phyloP scores from a whole-genome alignment of 2,113 vertebrate species.

The Casuarius casuarius region DNA sequence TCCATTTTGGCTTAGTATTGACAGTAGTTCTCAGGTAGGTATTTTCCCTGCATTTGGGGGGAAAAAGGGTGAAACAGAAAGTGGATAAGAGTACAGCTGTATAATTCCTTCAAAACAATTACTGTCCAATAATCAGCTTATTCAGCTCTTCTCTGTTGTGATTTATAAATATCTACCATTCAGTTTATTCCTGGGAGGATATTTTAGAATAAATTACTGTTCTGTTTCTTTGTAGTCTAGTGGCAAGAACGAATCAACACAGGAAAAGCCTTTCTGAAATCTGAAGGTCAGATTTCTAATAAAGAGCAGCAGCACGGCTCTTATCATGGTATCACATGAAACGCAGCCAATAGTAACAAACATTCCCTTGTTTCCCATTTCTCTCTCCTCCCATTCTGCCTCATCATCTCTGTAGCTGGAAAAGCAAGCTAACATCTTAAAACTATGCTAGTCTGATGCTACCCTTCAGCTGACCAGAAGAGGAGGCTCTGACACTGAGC shows the following conservation, averaged over 20 bases:
- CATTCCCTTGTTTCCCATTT: background rate
- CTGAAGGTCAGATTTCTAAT: background rate
- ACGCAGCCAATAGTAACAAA: conserved; percentile 3
- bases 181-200: background rate
- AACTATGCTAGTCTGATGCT: background rate
- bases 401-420: background rate
- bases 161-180: background rate
- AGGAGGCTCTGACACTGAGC: conserved; percentile 64
- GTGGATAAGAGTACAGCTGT: background rate
- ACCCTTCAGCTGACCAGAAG: conserved; percentile 46
- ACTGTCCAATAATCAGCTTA: background rate
- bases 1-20: background rate
- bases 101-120: background rate
- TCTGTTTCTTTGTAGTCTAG: background rate
- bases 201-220: background rate
- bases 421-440: background rate
- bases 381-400: background rate
- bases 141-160: background rate
- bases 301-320: background rate
- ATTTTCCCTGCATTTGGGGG: background rate
- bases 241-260: background rate
- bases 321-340: background rate
- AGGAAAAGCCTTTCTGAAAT: background rate
- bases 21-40: background rate
- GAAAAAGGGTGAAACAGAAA: background rate